A percentile compares a stretch with the other conserved stretches of the same genome.
These are phyloP conservation scores for Acropternis orthonyx DNA, from an alignment of 2,797 vertebrate genomes.

Conservation along the genomic window DNA sequence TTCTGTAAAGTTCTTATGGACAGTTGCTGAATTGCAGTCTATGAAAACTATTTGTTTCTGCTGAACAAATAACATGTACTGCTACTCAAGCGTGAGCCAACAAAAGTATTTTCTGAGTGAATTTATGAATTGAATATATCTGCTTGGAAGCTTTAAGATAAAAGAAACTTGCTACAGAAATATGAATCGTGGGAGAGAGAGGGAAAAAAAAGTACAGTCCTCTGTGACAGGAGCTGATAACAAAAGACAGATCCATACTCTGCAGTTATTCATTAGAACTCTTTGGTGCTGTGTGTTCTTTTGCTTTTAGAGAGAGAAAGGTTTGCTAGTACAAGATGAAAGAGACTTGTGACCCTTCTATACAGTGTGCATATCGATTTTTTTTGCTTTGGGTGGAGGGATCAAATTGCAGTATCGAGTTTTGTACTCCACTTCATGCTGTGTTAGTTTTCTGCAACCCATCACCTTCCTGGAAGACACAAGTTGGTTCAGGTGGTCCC, in stretches of 20 bases:
- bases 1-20: slow-evolving; percentile 1
- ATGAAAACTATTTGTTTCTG: neutral
- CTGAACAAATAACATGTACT: slow-evolving; percentile 16
- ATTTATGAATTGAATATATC: slow-evolving; percentile 60
- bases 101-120: slow-evolving; percentile 41
- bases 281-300: neutral
- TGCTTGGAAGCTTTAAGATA: slow-evolving; percentile 50
- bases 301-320: neutral
- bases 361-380: neutral
- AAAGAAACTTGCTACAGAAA: slow-evolving; percentile 41
- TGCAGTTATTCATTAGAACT: neutral
- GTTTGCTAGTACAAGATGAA: neutral
- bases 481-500: neutral
- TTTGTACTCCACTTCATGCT: neutral
- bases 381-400: neutral
- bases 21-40: slow-evolving; percentile 16
- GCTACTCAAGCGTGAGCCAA: slow-evolving; percentile 5
- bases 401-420: neutral
- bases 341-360: neutral
- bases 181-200: slow-evolving; percentile 19
- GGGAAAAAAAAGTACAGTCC: neutral
- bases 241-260: slow-evolving; percentile 19
- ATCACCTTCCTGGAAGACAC: neutral
- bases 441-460: neutral
- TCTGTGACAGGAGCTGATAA: slow-evolving; percentile 31